Conservation (phyloP, 2,888 invertebrate species). For the Polydrusus tereticollis region DNA sequence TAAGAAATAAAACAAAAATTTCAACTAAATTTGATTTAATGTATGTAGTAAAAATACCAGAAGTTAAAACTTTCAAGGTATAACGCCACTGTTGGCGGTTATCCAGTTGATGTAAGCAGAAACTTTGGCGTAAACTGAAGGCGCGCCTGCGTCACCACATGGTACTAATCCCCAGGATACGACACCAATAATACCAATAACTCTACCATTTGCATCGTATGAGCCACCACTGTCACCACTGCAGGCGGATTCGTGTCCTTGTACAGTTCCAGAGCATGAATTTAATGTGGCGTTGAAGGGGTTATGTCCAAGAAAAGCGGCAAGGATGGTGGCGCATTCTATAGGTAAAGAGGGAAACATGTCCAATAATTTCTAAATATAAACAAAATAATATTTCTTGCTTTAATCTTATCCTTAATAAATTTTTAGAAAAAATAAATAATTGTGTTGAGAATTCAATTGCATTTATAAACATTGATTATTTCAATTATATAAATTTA, state of each 20-base stretch:
- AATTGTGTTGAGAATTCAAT: no score
- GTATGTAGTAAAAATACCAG: no score
- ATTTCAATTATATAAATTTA: no score
- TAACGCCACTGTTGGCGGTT: constrained; percentile 56
- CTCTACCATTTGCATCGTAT: constrained; percentile 58
- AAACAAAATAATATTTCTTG: no score
- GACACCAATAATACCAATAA: constrained; percentile 71
- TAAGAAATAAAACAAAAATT: no score
- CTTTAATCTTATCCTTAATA: no score
- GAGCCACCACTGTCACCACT: constrained; percentile 72
- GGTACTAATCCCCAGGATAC: constrained; percentile 72
- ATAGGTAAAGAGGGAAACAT: background rate
- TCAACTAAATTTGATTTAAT: no score
- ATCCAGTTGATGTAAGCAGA: constrained; percentile 64
- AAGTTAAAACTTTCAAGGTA: background rate
- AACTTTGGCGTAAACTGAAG: constrained; percentile 71
- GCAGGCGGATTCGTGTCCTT: constrained; percentile 70
- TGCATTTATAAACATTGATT: no score
- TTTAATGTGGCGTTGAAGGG: constrained; percentile 65
- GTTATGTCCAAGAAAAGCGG: constrained; percentile 34
- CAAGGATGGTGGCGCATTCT: constrained; percentile 62
- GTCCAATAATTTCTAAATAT: no score
- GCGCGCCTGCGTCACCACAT: constrained; percentile 69
- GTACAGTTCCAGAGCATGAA: constrained; percentile 70
- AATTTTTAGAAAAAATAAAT: no score